Evolutionary conservation across 2,113 vertebrate species (phyloP).

Genomic region (Phyllostomus discolor): DNA sequence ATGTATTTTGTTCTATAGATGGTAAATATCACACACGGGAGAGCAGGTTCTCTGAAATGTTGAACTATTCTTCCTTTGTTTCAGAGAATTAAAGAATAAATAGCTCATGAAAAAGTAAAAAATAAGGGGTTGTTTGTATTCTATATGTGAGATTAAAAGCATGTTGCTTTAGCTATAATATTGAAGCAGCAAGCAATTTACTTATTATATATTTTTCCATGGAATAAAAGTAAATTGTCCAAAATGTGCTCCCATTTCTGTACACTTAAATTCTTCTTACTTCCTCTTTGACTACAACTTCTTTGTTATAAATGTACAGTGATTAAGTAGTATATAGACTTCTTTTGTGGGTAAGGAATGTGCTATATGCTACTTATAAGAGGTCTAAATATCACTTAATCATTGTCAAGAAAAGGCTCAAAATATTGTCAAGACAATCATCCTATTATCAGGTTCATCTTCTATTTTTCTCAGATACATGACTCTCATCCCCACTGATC

Average conservation of each 20-base stretch:
- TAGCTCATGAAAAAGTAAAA: constrained; percentile 38
- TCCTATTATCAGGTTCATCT: background rate
- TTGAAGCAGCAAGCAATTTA: background rate
- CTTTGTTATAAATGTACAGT: background rate
- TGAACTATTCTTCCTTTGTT: constrained; percentile 38
- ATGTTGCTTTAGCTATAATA: background rate
- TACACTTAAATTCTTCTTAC: background rate
- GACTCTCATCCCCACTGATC: background rate
- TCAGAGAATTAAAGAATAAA: constrained; percentile 51
- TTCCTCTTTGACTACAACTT: background rate
- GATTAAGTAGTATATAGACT: background rate
- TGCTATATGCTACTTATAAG: background rate
- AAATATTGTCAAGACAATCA: background rate
- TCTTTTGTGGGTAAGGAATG: background rate
- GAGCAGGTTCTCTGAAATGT: constrained; percentile 3
- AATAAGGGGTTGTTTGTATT: background rate
- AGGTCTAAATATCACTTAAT: background rate
- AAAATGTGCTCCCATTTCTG: constrained; percentile 23
- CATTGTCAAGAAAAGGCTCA: constrained; percentile 5
- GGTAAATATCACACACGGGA: constrained; percentile 34
- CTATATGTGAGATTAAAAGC: background rate
- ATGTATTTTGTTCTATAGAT: constrained; percentile 26
- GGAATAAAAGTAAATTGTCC: constrained; percentile 17
- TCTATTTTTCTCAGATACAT: background rate
- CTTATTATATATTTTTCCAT: background rate